A percentile compares a stretch with the other conserved stretches of the same genome.
These are phyloP conservation scores for Aphidius gifuensis DNA, from an alignment of 1,140 invertebrate genomes.

Conservation along the genomic window DNA sequence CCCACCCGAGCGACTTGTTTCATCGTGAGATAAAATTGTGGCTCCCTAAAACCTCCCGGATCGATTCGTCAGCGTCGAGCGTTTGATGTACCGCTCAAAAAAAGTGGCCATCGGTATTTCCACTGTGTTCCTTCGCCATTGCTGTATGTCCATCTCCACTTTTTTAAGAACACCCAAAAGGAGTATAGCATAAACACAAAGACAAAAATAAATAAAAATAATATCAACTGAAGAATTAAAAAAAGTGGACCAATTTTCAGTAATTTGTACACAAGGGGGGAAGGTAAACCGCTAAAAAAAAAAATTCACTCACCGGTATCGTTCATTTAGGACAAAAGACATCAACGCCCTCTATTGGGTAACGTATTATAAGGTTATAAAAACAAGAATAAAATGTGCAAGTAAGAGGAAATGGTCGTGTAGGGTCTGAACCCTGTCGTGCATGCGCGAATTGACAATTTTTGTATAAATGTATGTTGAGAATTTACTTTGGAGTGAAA, in stretches of 20 bases:
- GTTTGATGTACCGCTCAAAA: slow-evolving; percentile 31
- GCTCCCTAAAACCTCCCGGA: slow-evolving; percentile 26
- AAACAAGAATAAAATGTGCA: background rate
- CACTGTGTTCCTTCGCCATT: slow-evolving; percentile 13
- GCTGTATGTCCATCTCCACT: background rate
- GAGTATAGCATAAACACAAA: background rate
- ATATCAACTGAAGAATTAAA: slow-evolving; percentile 23
- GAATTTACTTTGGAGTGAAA: slow-evolving; percentile 12
- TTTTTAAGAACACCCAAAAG: slow-evolving; percentile 8
- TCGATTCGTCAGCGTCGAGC: slow-evolving; percentile 29
- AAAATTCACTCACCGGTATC: slow-evolving; percentile 6
- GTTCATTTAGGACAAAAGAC: background rate
- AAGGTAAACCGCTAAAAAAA: slow-evolving; percentile 4
- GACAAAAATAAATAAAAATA: background rate
- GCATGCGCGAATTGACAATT: no score
- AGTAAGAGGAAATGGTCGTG: background rate
- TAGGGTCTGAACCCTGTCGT: background rate
- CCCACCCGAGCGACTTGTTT: slow-evolving; percentile 9
- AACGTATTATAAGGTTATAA: background rate
- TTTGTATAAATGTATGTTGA: no score
- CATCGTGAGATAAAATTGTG: slow-evolving; percentile 19
- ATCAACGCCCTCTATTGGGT: background rate
- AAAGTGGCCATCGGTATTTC: slow-evolving; percentile 27
- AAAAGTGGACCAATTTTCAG: slow-evolving; percentile 44
- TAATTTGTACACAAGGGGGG: slow-evolving; percentile 40